These are phyloP conservation scores for Willisornis vidua DNA, from an alignment of 2,113 vertebrate genomes.

Conservation along the genomic window DNA sequence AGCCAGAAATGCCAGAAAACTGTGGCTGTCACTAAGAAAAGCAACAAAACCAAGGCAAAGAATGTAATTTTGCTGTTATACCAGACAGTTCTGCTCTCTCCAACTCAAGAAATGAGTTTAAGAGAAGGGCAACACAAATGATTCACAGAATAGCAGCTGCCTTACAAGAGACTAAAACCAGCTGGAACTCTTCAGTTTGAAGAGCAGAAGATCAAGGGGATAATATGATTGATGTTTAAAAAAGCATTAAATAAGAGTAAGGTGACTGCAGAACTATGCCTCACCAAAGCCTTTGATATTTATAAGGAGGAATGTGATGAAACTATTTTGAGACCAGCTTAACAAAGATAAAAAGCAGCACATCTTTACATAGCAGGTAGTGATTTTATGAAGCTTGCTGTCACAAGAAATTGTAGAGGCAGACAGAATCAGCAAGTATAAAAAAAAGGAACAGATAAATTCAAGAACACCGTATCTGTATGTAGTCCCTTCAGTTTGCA, in stretches of 20 bases:
- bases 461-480: neutral
- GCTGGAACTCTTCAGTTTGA: neutral
- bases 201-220: neutral
- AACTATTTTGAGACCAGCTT: neutral
- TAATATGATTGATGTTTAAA: neutral
- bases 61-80: neutral
- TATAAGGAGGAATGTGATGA: neutral
- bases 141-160: neutral
- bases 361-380: neutral
- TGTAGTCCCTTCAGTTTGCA: fast-evolving
- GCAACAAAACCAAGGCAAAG: neutral
- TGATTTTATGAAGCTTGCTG: neutral
- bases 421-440: neutral
- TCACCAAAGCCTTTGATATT: neutral
- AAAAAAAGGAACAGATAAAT: neutral
- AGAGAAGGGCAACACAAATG: neutral
- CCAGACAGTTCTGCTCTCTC: neutral
- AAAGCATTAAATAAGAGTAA: neutral
- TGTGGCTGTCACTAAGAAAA: neutral
- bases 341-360: neutral
- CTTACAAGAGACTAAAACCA: neutral
- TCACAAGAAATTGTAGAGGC: neutral
- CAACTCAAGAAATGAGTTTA: neutral
- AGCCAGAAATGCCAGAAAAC: neutral
- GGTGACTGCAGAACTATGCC: neutral